Percentiles rank a stretch among this genome's conserved stretches.
phyloP scores from a whole-genome alignment of 2,888 invertebrate genomes.

The Orthosia gracilis region DNA sequence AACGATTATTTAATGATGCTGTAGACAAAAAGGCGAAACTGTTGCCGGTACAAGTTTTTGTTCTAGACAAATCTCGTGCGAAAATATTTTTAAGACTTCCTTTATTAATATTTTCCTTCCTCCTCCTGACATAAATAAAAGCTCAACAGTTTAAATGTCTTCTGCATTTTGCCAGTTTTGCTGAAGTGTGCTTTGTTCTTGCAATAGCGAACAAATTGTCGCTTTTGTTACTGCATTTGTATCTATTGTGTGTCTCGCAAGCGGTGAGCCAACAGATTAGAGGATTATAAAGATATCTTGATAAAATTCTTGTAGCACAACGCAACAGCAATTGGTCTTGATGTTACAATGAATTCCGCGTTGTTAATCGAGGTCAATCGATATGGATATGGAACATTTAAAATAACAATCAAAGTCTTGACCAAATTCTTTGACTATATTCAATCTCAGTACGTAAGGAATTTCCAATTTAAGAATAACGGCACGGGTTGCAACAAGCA shows the following conservation, averaged over 20 bases:
- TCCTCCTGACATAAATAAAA: constrained; percentile 21
- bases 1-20: constrained; percentile 68
- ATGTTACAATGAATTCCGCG: constrained; percentile 20
- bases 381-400: constrained; percentile 17
- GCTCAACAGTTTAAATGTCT: constrained; percentile 19
- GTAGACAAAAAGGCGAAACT: constrained; percentile 47
- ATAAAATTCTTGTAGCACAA: constrained; percentile 53
- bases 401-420: constrained; percentile 4
- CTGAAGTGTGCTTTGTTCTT: constrained; percentile 35
- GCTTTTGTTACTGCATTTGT: constrained; percentile 33
- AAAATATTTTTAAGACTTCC: constrained; percentile 55
- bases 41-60: constrained; percentile 45
- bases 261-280: constrained; percentile 39
- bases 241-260: constrained; percentile 31
- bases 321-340: constrained; percentile 31
- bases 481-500: not conserved
- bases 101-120: constrained; percentile 39
- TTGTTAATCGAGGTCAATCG: constrained; percentile 31
- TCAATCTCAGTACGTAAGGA: not conserved
- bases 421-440: not conserved
- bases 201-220: constrained; percentile 30
- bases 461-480: constrained; percentile 1
- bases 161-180: constrained; percentile 27
- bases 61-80: constrained; percentile 42
- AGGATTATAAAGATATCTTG: constrained; percentile 54